These are phyloP conservation scores for Byasa hedistus DNA, from an alignment of 2,888 invertebrate genomes.

Conservation along the genomic window DNA sequence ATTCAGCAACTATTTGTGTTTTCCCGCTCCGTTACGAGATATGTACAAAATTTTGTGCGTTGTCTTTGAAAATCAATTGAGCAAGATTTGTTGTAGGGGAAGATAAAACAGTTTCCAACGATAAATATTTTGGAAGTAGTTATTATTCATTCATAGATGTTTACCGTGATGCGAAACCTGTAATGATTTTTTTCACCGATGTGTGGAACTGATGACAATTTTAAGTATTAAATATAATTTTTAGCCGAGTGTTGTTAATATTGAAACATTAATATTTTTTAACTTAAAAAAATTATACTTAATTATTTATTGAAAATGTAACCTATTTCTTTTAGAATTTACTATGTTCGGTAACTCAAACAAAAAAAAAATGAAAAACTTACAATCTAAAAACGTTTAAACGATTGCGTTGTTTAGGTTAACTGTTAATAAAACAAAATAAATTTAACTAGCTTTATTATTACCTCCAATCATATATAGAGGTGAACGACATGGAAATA, in stretches of 20 bases:
- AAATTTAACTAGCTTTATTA: too few relatives aligned
- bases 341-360: too few relatives aligned
- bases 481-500: too few relatives aligned
- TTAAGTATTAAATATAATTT: not conserved
- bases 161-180: not conserved
- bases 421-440: too few relatives aligned
- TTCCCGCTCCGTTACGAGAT: slow-evolving; percentile 51
- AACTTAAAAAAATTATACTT: not conserved
- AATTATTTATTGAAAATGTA: too few relatives aligned
- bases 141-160: not conserved
- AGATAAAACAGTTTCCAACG: not conserved
- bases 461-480: too few relatives aligned
- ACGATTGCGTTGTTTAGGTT: too few relatives aligned
- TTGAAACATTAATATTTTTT: not conserved
- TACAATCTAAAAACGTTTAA: too few relatives aligned
- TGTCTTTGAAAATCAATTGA: slow-evolving; percentile 12
- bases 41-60: slow-evolving; percentile 24
- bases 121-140: not conserved
- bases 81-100: not conserved
- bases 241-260: not conserved
- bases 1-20: slow-evolving; percentile 59
- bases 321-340: too few relatives aligned
- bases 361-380: too few relatives aligned
- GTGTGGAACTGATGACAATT: too few relatives aligned
- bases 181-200: too few relatives aligned